phyloP scores from a whole-genome alignment of 2,797 vertebrate genomes.

The Gambusia yucatana region DNA sequence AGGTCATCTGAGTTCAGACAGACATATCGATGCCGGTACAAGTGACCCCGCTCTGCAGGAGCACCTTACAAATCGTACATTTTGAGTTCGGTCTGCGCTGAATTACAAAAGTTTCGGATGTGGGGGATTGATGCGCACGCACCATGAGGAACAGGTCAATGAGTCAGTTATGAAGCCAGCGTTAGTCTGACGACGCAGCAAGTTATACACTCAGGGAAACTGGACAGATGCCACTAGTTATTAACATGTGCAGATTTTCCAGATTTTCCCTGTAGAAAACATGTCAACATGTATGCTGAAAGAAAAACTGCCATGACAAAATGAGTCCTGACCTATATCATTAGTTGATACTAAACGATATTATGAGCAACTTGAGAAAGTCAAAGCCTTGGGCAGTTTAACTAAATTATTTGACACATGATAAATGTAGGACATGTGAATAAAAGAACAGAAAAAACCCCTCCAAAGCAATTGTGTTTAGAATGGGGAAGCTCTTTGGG shows the following conservation, averaged over 20 bases:
- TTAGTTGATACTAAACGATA: conserved; percentile 81
- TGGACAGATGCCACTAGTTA: background rate
- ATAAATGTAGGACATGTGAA: conserved; percentile 84
- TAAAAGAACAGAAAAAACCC: conserved; percentile 68
- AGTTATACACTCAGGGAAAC: too few species aligned
- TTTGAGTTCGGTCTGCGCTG: too few species aligned
- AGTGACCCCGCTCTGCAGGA: too few species aligned
- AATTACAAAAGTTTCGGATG: too few species aligned
- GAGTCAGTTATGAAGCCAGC: too few species aligned
- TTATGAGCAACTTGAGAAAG: conserved; percentile 81
- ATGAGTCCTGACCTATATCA: conserved; percentile 82
- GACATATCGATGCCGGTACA: too few species aligned
- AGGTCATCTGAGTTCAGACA: too few species aligned
- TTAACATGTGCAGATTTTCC: background rate
- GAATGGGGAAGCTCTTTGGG: conserved; percentile 52
- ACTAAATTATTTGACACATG: conserved; percentile 86
- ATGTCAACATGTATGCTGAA: conserved; percentile 39
- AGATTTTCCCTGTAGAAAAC: conserved; percentile 19
- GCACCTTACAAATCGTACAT: too few species aligned
- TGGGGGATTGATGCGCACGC: too few species aligned
- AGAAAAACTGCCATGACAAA: conserved; percentile 66
- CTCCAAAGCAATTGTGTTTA: conserved; percentile 70
- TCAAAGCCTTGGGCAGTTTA: conserved; percentile 83
- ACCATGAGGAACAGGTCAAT: too few species aligned
- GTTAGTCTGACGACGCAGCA: too few species aligned